These are phyloP conservation scores for Prunella himalayana DNA, from an alignment of 2,113 vertebrate species.

Conservation along the genomic window DNA sequence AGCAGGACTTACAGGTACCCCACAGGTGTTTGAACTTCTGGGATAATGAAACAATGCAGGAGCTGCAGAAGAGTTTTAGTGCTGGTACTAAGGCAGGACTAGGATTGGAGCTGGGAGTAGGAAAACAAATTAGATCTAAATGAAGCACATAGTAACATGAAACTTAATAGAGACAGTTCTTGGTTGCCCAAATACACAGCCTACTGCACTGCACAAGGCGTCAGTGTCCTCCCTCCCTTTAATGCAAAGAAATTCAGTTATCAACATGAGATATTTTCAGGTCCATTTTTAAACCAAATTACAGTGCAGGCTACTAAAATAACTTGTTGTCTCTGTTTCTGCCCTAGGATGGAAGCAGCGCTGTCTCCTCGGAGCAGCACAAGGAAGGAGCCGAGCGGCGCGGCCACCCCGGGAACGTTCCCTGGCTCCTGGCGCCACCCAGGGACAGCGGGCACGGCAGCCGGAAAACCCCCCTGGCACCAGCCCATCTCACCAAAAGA, in stretches of 20 bases:
- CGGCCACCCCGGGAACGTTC: neutral
- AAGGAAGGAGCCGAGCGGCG: no score
- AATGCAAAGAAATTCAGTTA: neutral
- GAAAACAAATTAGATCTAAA: neutral
- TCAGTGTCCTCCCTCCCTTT: neutral
- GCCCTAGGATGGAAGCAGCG: neutral
- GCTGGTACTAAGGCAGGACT: neutral
- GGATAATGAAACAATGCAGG: neutral
- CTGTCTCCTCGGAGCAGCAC: neutral
- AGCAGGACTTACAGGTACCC: neutral
- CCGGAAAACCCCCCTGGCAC: no score
- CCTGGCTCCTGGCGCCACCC: conserved; percentile 26
- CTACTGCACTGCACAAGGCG: neutral
- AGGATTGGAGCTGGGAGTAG: neutral
- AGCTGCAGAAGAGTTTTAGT: neutral
- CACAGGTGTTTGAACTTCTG: neutral
- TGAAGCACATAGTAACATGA: neutral
- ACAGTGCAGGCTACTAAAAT: neutral
- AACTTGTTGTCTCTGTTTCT: neutral
- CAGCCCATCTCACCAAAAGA: neutral
- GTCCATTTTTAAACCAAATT: neutral
- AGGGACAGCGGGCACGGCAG: neutral
- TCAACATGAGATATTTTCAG: neutral
- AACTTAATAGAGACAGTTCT: neutral
- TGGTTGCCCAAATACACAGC: neutral